These are phyloP conservation scores for Tribolium madens DNA, from an alignment of 1,140 invertebrate species.

Conservation along the genomic window DNA sequence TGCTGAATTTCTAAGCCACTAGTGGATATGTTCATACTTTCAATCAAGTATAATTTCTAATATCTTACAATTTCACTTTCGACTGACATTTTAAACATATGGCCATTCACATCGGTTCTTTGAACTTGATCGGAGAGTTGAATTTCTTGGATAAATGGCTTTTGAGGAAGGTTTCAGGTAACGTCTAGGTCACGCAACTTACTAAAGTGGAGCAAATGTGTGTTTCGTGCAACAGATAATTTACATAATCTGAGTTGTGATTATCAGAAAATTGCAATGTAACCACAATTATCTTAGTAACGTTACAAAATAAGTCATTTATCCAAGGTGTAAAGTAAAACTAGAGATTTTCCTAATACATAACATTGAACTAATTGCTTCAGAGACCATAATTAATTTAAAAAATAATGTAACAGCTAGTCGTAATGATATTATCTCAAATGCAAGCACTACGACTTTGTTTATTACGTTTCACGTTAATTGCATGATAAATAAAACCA, in stretches of 20 bases:
- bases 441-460: not conserved
- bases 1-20: not conserved
- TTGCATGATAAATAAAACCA: not conserved
- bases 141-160: constrained; percentile 1
- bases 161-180: constrained; percentile 1
- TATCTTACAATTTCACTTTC: constrained; percentile 35
- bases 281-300: not conserved
- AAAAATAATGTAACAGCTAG: not conserved
- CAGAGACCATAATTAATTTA: not conserved
- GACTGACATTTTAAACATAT: constrained; percentile 24
- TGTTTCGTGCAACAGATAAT: not conserved
- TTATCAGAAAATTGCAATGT: not conserved
- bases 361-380: not conserved
- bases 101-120: constrained; percentile 26
- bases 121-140: constrained; percentile 2
- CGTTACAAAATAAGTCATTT: not conserved
- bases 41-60: constrained; percentile 29
- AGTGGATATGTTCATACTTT: not conserved
- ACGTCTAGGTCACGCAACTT: not conserved
- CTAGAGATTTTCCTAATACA: not conserved
- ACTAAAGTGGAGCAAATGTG: not conserved
- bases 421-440: not conserved
- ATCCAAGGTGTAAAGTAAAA: not conserved
- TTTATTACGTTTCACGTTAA: not conserved
- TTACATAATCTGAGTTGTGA: not conserved